These are phyloP conservation scores for Porites cylindrica DNA, from an alignment of 92 coral and sea anemone genomes.

Conservation along the genomic window DNA sequence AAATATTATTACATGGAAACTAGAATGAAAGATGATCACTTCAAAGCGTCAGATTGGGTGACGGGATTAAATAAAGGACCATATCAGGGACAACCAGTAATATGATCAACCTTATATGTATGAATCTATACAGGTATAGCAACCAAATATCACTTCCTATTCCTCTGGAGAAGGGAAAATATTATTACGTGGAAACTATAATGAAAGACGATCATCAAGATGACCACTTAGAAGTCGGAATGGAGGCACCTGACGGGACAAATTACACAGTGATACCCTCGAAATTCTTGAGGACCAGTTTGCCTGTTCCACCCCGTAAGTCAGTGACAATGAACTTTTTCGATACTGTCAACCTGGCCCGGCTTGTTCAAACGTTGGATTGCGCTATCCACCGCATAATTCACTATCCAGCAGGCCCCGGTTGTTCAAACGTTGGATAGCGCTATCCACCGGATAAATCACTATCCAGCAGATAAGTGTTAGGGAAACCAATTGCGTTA, in stretches of 20 bases:
- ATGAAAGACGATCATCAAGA: conserved; percentile 77
- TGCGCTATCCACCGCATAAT: too few relatives aligned
- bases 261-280: conserved; percentile 69
- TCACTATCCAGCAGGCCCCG: too few relatives aligned
- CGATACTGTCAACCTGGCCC: background rate
- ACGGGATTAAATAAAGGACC: background rate
- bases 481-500: too few relatives aligned
- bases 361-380: too few relatives aligned
- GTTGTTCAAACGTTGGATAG: too few relatives aligned
- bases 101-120: background rate
- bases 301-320: conserved; percentile 15
- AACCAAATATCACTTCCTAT: conserved; percentile 72
- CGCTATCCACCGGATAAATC: too few relatives aligned
- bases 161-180: conserved; percentile 53
- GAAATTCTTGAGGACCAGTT: conserved; percentile 60
- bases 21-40: conserved; percentile 73
- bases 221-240: conserved; percentile 74
- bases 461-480: too few relatives aligned
- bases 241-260: conserved; percentile 74
- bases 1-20: conserved; percentile 81
- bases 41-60: too few relatives aligned
- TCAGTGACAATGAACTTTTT: background rate
- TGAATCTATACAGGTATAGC: background rate
- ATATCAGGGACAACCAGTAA: background rate
- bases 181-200: conserved; percentile 80